Conservation (phyloP, 2,113 vertebrate genomes). For the Hippocampus comes region DNA sequence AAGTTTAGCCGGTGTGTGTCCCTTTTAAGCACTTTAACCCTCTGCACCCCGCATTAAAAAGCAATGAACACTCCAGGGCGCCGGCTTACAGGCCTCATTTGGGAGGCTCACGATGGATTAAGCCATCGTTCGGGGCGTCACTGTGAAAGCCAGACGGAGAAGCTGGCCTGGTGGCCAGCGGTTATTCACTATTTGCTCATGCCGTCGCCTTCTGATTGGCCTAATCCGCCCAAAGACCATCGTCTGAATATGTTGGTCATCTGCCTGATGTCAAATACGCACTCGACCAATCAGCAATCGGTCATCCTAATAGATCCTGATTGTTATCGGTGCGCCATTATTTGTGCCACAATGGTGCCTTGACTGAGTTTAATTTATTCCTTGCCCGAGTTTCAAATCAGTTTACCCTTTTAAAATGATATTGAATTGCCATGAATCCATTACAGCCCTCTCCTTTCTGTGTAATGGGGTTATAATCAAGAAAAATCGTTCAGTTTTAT, state of each 20-base stretch:
- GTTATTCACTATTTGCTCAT: neutral
- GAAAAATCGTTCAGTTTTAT: too few relatives aligned
- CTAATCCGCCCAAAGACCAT: neutral
- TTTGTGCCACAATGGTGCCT: neutral
- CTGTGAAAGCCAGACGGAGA: slow-evolving; percentile 32
- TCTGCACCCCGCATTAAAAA: slow-evolving; percentile 53
- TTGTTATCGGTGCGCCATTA: neutral
- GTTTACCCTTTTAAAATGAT: neutral
- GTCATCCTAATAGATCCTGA: neutral
- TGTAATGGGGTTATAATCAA: too few relatives aligned
- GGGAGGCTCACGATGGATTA: slow-evolving; percentile 63
- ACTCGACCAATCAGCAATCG: neutral
- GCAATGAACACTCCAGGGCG: slow-evolving; percentile 53
- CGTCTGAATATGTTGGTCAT: neutral
- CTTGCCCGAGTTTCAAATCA: neutral
- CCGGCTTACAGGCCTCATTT: slow-evolving; percentile 46
- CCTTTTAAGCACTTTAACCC: slow-evolving; percentile 51
- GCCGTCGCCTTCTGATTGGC: slow-evolving; percentile 5
- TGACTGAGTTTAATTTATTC: neutral
- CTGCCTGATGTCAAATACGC: neutral
- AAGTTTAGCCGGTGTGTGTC: slow-evolving; percentile 57
- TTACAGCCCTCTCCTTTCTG: neutral
- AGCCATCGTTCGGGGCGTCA: slow-evolving; percentile 27
- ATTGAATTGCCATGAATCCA: neutral
- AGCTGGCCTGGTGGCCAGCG: slow-evolving; percentile 14